A percentile compares a stretch with the other conserved stretches of the same genome.
Conservation (phyloP, 2,888 invertebrate genomes). For the Eurois occulta region DNA sequence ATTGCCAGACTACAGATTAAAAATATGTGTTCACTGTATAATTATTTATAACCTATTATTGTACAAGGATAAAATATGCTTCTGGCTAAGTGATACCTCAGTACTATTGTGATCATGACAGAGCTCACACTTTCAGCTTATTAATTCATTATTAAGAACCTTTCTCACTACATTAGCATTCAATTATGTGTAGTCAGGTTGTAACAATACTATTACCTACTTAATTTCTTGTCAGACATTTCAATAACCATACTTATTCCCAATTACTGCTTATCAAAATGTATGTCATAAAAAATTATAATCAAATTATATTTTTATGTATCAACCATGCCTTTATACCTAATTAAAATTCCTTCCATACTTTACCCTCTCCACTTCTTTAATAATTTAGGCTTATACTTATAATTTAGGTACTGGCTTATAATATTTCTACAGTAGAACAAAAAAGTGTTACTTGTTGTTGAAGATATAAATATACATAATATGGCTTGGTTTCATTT, state of each 20-base stretch:
- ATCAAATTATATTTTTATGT: slow-evolving; percentile 35
- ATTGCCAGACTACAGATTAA: neutral
- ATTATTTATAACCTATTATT: neutral
- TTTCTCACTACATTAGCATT: neutral
- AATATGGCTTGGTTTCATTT: neutral
- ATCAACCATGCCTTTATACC: neutral
- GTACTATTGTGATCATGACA: neutral
- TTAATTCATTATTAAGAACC: neutral
- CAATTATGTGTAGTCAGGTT: neutral
- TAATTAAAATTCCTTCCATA: slow-evolving; percentile 34
- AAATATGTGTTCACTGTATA: neutral
- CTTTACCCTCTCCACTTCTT: neutral
- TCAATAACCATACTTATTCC: slow-evolving; percentile 1
- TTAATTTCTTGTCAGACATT: neutral
- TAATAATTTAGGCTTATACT: neutral
- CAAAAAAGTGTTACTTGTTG: neutral
- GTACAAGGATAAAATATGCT: slow-evolving; percentile 28
- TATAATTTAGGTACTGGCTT: neutral
- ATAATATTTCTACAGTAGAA: neutral
- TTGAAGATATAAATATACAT: neutral
- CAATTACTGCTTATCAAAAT: slow-evolving; percentile 20
- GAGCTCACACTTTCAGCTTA: slow-evolving; percentile 12
- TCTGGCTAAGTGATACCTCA: neutral
- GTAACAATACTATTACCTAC: neutral
- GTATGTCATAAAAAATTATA: slow-evolving; percentile 22